Evolutionary conservation across 1,140 invertebrate genomes (phyloP), one percentile per base, ranked within the genome.

Genomic region (Calycopis cecrops): DNA sequence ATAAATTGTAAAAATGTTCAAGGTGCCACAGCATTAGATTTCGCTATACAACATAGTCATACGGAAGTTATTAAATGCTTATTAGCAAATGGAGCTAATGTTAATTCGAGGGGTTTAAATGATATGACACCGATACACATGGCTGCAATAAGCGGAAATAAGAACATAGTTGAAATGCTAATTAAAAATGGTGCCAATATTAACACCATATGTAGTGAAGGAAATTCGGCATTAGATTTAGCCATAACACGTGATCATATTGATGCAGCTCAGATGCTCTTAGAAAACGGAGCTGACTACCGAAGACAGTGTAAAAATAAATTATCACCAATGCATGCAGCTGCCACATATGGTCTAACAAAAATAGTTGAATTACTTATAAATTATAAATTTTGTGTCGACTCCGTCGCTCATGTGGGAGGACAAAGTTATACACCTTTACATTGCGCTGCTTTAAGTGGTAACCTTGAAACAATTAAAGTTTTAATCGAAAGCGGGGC

Each of bases 401-500:
- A 48, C 28, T 33, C 47, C 11, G 11, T n/a, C 9, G 47, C 47
- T 10, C 16, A 48, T 48, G 9, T 28, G 8, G 7, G 21, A n/a
- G 47, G 12, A 11, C 16, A 9, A 33, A 48, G 8, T 4, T 8
- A 12, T 12, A 28, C 47, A 28, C 47, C 47, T 28, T 28, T 48
- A 48, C 47, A 48, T 33, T 48, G 47, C 10, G 47, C 47, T 48
- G 47, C 47, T 48, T 33, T 48, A 48, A 48, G 9, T 28, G 47
- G 47, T n/a, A 21, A 48, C 11, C 8, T 48, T 2, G 47, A 48
- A 28, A 48, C 47, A 9, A 18, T 48, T 44, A 44, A 44, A 44
- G 16, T 16, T 16, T 44, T 44, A 9, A 9, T 44, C 6, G 17
- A 44, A 44, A 44, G 14, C 17, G 40, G 40, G 9, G 40, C 40